phyloP scores from a whole-genome alignment of 2,888 invertebrate species.

The Chrysolina americana region DNA sequence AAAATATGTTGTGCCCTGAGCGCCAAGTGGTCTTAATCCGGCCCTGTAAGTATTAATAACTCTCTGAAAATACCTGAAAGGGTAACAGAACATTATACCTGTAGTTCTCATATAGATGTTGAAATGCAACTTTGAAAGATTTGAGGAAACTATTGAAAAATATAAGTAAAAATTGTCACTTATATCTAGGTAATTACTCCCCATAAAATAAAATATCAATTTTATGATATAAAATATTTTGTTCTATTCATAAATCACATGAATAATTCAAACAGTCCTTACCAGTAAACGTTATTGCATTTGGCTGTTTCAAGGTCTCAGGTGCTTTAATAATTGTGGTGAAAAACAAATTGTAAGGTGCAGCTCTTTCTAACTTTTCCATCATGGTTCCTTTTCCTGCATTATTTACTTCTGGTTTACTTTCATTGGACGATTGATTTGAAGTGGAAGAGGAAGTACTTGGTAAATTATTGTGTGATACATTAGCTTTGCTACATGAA shows the following conservation, averaged over 20 bases:
- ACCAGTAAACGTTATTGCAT: constrained; percentile 82
- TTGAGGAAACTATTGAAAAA: too few species aligned
- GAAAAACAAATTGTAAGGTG: constrained; percentile 84
- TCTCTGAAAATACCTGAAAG: too few species aligned
- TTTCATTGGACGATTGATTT: not conserved
- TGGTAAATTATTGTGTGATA: not conserved
- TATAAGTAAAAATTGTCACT: too few species aligned
- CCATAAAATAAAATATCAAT: too few species aligned
- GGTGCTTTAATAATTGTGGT: constrained; percentile 79
- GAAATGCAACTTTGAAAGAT: too few species aligned
- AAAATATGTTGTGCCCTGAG: too few species aligned
- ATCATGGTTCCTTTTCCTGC: constrained; percentile 73
- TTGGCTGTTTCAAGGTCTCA: constrained; percentile 76
- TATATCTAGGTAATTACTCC: too few species aligned
- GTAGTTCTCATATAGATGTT: too few species aligned
- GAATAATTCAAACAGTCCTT: constrained; percentile 8
- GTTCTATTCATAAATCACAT: too few species aligned
- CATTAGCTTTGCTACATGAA: not conserved
- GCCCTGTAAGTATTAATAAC: too few species aligned
- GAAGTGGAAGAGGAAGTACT: constrained; percentile 14
- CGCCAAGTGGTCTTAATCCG: too few species aligned
- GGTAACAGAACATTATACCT: too few species aligned
- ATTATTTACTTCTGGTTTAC: not conserved
- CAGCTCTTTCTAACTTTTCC: constrained; percentile 76
- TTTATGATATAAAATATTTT: not conserved